Base-by-base conservation (phyloP, 1,140 invertebrate species). In the Eumeta japonica region DNA sequence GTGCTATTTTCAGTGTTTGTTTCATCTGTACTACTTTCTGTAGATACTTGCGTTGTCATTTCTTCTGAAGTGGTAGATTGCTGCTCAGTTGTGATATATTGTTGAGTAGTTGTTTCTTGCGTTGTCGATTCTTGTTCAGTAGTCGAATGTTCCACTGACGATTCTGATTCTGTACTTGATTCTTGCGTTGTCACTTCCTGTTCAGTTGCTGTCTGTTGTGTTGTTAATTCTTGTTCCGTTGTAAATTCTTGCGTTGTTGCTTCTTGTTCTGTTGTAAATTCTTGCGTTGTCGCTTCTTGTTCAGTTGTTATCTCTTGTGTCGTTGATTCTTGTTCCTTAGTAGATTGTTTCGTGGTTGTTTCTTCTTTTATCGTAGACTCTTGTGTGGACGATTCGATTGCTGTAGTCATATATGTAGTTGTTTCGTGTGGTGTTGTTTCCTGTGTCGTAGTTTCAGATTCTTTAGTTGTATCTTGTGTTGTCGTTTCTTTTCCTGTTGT, bases 121-220 rank as follows among this genome's bases (percentile, higher is more conserved):
- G 52, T 39, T 2, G 54, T 56, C 30, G 49, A 28, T 20, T 19
- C 32, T 41, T 46, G 19, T 38, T 43, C 43, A 10, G 52, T 55
- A n/a, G 67, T 65, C 4, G 41, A 48, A 37, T 55, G 28, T 45
- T 51, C 45, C 15, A 57, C 54, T 12, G 52, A 57, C 16, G 52
- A 53, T 45, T 54, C 29, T 31, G 56, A 39, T 47, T 55, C 51
- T 16, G 38, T 45, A 41, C 46, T 47, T 10, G 46, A 40, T 40
- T 50, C 38, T 47, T 45, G 42, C 9, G 43, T 52, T 10, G 55
- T 46, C 3, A 49, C 41, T 43, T 45, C 33, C 24, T 32, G 16
- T 10, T 29, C 36, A 10, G 29, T 32, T 9, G 40, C 41, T 2
- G 39, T 19, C 24, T 41, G 20, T 35, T 7, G 16, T 18, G 41